A percentile compares a stretch with the other conserved stretches of the same genome.
These are phyloP conservation scores for Meiosimyza platycephala DNA, from an alignment of 2,888 invertebrate genomes.

Conservation along the genomic window DNA sequence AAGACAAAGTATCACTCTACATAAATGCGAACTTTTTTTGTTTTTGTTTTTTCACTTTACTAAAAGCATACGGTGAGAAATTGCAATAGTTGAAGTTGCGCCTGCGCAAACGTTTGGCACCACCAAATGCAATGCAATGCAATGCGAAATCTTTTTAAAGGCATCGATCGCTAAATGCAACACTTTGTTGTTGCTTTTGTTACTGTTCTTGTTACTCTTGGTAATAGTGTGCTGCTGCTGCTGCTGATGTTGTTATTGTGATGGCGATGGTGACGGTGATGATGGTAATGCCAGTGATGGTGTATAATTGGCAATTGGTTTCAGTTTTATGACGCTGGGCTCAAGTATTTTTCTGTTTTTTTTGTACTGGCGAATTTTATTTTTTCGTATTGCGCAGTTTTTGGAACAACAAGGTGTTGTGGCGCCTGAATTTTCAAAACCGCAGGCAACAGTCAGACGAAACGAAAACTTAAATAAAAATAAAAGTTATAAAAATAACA, in stretches of 20 bases:
- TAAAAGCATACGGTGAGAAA: conserved; percentile 47
- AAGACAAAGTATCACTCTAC: too few species aligned
- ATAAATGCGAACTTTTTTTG: too few species aligned
- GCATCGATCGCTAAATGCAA: conserved; percentile 18
- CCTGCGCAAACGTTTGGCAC: conserved; percentile 31
- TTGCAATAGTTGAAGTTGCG: conserved; percentile 50
- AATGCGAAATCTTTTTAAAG: conserved; percentile 12
- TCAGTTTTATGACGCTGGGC: conserved; percentile 55
- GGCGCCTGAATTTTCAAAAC: conserved; percentile 42
- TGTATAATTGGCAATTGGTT: conserved; percentile 34
- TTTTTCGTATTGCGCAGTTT: conserved; percentile 12
- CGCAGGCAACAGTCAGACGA: not conserved
- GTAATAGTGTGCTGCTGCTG: conserved; percentile 30
- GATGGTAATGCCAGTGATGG: conserved; percentile 24
- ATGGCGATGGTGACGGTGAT: not conserved
- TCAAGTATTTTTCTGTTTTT: conserved; percentile 8
- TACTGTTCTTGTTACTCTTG: too few species aligned
- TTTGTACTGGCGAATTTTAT: conserved; percentile 1
- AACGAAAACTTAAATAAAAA: conserved; percentile 2
- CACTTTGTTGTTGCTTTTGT: not conserved
- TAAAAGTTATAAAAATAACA: not conserved
- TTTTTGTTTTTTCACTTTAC: too few species aligned
- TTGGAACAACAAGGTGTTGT: conserved; percentile 40
- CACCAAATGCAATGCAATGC: too few species aligned
- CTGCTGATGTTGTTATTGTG: conserved; percentile 22